Evolutionary conservation across 1,140 invertebrate species (phyloP), one percentile per base, ranked within the genome.

Genomic region (Epicauta chinensis): DNA sequence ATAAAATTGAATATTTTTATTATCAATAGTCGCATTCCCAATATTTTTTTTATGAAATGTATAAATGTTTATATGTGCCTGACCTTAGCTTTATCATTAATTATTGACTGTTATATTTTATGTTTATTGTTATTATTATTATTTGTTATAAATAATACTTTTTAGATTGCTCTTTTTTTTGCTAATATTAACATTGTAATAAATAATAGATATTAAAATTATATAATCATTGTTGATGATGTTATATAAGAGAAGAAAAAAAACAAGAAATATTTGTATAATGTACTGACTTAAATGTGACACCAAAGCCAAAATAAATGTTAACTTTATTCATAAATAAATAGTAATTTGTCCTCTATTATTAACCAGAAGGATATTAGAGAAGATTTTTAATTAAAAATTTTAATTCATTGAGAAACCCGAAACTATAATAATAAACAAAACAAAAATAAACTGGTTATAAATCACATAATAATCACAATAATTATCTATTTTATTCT

Each of bases 261-360:
- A 38, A 39, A 53, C 43, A 34, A n/a, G n/a, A n/a, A n/a, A 53
- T 41, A 34, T 34, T 34, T n/a, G 12, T n/a, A 34, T 34, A 23
- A 53, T 53, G 51, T 53, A 53, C 51, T 53, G 51, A 53, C n/a
- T 53, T 53, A 34, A 47, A 53, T 53, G 51, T 53, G 51, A 53
- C 51, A 53, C 51, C 51, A 53, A 44, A 53, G 51, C 51, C 51
- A 53, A 53, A 23, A 53, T 53, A 53, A 51, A 51, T 51, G 49
- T 51, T 51, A 43, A 51, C 9, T 51, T 51, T 51, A 51, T 43
- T 42, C 49, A 43, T 51, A 51, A 32, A 43, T 34, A 34, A 34
- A 23, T 7, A 23, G 7, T 23, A 23, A 23, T 23, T 23, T 23
- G 23, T 3, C 4, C 23, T 5, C 7, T 23, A 3, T 23, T 23